Evolutionary conservation across 2,797 vertebrate species (phyloP), one percentile per base, ranked within the genome.

Genomic region (Adrianichthys oophorus): DNA sequence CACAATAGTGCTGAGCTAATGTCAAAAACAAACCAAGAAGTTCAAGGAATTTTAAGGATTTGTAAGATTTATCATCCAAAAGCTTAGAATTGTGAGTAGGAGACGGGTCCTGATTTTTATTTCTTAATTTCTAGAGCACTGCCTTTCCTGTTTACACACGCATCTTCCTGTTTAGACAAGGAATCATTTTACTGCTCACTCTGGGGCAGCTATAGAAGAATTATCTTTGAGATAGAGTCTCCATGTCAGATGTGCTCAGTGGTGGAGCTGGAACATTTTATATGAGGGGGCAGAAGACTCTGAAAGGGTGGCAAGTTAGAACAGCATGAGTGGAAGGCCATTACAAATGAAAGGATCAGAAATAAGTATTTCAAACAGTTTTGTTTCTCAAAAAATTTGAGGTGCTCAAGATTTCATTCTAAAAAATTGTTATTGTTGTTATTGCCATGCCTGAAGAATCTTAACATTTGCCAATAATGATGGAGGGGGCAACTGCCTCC

Each of bases 81-180:
- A 37, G 3, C 32, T 37, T 10, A 37, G 10, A 37, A 2, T 2
- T 32, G 41, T 42, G 32, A 57, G 57, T 44, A 7, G 40, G 44
- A 17, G 6, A 23, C 15, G 15, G 18, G 2, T 24, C 54, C 66
- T 50, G 17, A 29, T 48, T 19, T 29, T 1, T 41, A 2, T 54
- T 42, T 70, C 77, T 41, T 47, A 4, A 68, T 72, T 71, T 73
- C 53, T 5, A 29, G 26, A n/a, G 50, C 59, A 52, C 61, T 70
- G 69, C 80, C 78, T 87, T 88, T 88, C 87, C 87, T 89, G 87
- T 89, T 89, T 89, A 86, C 71, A 26, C 44, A 32, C 17, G 29
- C 40, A 56, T 47, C 66, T 80, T 84, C 72, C 79, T 74, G 68
- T 70, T 76, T 60, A 48, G 52, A 21, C n/a, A 50, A 43, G 42